Evolutionary conservation across 2,888 invertebrate species (phyloP), one percentile per base, ranked within the genome.

Genomic region (Hemaris fuciformis): DNA sequence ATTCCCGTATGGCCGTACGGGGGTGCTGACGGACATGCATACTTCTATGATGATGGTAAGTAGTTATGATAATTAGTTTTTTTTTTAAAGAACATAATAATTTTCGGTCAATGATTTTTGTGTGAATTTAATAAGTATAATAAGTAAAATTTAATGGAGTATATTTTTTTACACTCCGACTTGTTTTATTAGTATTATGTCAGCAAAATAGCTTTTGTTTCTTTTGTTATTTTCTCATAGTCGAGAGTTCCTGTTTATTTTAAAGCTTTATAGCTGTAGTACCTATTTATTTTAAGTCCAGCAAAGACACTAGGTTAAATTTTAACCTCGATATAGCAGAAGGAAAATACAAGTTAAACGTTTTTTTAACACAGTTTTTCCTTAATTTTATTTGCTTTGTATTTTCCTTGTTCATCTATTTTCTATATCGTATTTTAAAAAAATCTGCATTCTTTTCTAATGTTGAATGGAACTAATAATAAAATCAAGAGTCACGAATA

Each of bases 1-100:
- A 83, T 65, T 85, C 89, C 89, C 85, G 84, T 70, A 70, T 53
- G 70, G 73, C 81, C 84, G 89, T 79, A 70, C 68, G 71, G 67
- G 69, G 75, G 72, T 76, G 77, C 70, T 84, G 83, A 84, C 65
- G 63, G 79, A 70, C 60, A 91, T 91, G 91, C 91, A 91, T 74
- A 89, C 91, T 81, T 91, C 91, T 79, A 87, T 92, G 78, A 91
- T 91, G 86, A 91, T 92, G 91, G 91, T 91, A 69, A 87, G 91
- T 80, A 56, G 59, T 2, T 13, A 13, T 57, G 22, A 20, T 58
- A 25, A 13, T n/a, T 23, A 38, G n/a, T 23, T 20, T 23, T 23
- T 20, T 23, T 57, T n/a, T 22, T 7, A 8, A 10, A 38, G 0
- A 5, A 13, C 7, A 27, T 27, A 13, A 38, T 34, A 38, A 38